Conservation (phyloP, 2,797 vertebrate genomes). For the Garrulus glandarius region DNA sequence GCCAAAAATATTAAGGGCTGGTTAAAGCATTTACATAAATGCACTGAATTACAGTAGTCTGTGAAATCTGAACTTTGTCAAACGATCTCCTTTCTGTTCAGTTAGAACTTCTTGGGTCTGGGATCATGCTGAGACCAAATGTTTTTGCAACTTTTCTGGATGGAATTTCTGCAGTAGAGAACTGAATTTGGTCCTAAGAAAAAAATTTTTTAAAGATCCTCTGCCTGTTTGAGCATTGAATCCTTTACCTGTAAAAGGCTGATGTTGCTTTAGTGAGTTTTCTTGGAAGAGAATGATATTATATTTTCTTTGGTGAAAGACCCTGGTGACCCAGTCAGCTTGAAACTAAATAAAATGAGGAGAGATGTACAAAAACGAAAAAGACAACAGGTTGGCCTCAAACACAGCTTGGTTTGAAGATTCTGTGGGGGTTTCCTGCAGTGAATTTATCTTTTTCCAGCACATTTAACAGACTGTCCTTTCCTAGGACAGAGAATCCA, state of each 20-base stretch:
- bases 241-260: neutral
- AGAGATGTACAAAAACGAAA: neutral
- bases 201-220: neutral
- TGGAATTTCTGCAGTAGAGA: neutral
- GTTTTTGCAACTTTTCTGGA: neutral
- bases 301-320: neutral
- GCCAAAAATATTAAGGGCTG: neutral
- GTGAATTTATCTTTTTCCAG: neutral
- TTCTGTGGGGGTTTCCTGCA: neutral
- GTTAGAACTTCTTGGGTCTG: neutral
- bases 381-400: neutral
- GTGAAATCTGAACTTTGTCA: neutral
- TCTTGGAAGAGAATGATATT: neutral
- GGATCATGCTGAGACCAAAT: neutral
- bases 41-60: neutral
- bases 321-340: neutral
- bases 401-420: neutral
- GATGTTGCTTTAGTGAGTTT: neutral
- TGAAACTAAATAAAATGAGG: neutral
- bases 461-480: neutral
- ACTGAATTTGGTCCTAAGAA: neutral
- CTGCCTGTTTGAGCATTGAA: neutral
- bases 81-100: neutral
- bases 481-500: neutral
- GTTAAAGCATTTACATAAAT: neutral